Conservation (phyloP, 2,888 invertebrate species). For the Diadegma fenestrale region DNA sequence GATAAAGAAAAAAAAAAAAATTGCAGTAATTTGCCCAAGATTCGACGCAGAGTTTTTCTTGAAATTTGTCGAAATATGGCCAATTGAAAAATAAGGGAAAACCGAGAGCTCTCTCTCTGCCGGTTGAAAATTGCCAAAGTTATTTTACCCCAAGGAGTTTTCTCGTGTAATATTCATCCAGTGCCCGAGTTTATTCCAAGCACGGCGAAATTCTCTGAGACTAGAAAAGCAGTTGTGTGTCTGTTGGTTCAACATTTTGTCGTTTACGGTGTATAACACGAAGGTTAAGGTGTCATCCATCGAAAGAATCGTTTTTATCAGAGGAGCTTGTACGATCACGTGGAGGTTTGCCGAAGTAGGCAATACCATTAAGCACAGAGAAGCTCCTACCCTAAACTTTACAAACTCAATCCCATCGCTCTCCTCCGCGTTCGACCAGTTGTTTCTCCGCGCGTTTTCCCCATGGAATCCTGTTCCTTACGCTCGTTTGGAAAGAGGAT, state of each 20-base stretch:
- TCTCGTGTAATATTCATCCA: not conserved
- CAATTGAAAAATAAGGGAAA: not conserved
- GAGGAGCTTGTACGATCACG: constrained; percentile 70
- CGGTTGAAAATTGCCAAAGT: not conserved
- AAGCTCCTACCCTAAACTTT: constrained; percentile 72
- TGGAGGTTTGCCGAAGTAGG: constrained; percentile 72
- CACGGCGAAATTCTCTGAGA: not conserved
- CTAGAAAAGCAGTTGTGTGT: not conserved
- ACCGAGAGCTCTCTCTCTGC: not conserved
- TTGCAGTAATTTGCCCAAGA: not conserved
- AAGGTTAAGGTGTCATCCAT: constrained; percentile 39
- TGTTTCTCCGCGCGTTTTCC: constrained; percentile 66
- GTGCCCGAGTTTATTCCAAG: not conserved
- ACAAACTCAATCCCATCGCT: constrained; percentile 77
- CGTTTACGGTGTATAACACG: constrained; percentile 33
- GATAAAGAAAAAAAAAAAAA: not conserved
- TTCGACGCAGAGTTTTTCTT: not conserved
- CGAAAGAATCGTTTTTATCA: constrained; percentile 75
- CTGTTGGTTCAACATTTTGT: constrained; percentile 14
- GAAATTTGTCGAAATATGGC: not conserved
- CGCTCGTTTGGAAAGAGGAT: constrained; percentile 52
- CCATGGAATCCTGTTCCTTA: constrained; percentile 59
- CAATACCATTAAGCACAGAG: constrained; percentile 78
- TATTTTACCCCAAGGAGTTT: not conserved
- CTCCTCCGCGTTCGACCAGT: constrained; percentile 62